A percentile compares a stretch with the other conserved stretches of the same genome.
Conservation (phyloP, 1,140 invertebrate genomes). For the Drosophila sturtevanti region DNA sequence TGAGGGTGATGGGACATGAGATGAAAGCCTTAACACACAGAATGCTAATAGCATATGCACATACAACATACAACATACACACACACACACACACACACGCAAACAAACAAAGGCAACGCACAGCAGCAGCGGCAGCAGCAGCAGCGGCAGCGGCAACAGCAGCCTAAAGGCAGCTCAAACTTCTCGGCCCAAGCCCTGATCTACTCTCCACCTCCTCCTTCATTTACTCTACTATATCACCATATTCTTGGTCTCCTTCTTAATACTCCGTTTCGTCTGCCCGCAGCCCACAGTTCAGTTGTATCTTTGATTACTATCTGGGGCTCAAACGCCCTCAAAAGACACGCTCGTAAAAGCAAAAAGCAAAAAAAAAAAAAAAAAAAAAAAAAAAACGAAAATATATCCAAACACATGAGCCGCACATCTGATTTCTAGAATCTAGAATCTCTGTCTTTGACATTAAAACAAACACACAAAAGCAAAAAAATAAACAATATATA, state of each 20-base stretch:
- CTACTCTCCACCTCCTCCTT: not conserved
- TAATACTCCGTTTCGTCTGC: not conserved
- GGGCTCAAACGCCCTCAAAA: slow-evolving; percentile 12
- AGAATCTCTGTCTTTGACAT: slow-evolving; percentile 49
- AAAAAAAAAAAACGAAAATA: slow-evolving; percentile 23
- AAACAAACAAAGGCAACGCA: not conserved
- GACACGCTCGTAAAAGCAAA: slow-evolving; percentile 40
- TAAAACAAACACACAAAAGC: slow-evolving; percentile 32
- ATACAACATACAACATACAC: slow-evolving; percentile 39
- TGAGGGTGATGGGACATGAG: slow-evolving; percentile 8
- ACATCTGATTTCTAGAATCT: slow-evolving; percentile 19
- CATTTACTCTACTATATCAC: too few relatives aligned
- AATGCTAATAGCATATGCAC: slow-evolving; percentile 63
- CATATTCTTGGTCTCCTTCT: not conserved
- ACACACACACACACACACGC: slow-evolving; percentile 33
- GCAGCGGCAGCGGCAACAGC: not conserved
- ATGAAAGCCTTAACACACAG: slow-evolving; percentile 60
- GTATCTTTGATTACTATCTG: slow-evolving; percentile 20
- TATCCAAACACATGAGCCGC: slow-evolving; percentile 8
- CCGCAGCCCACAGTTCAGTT: slow-evolving; percentile 9
- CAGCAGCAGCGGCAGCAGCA: not conserved
- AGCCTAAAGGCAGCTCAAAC: slow-evolving; percentile 6
- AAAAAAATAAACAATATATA: slow-evolving; percentile 8
- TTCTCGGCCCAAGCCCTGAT: not conserved
- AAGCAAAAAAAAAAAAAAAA: slow-evolving; percentile 21